Base-by-base conservation (phyloP, 2,113 vertebrate genomes). In the Menura novaehollandiae region DNA sequence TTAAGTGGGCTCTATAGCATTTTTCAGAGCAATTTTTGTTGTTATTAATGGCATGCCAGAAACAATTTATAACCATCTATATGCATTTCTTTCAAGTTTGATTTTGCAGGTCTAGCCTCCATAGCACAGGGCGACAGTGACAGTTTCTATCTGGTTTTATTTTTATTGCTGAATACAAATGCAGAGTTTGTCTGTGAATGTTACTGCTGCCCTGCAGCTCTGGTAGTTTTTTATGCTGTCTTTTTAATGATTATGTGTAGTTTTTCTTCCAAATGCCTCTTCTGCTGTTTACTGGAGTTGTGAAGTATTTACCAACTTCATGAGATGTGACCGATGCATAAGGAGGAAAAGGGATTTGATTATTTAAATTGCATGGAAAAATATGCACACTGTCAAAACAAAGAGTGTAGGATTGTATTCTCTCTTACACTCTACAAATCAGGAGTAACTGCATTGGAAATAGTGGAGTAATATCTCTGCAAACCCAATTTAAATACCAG, bases 81-180 rank as follows among this genome's bases (percentile, higher is more conserved):
- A 11, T 59, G 68, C 82, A 75, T 83, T 97, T 96, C 85, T 96
- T 93, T 90, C 64, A 59, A 89, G 74, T 91, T 91, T 90, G 88
- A 41, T 94, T 97, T 78, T 93, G 75, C 66, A 93, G 62, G 77
- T 92, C 79, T 91, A 91, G 90, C 66, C 77, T 93, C 74, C 80
- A 35, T 60, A 88, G 93, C 88, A 76, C 83, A 74, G 26, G 81
- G 83, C 92, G n/a, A n/a, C n/a, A n/a, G 81, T 94, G 95, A 95
- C 96, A 89, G 85, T 59, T 98, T 93, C 94, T 96, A 26, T 81
- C 83, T 89, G 44, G 69, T 92, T 97, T 96, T 95, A 78, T 96
- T 97, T 97, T 93, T 89, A 63, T 79, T 95, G 85, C 84, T 88
- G 85, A 90, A 89, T 86, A 87, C 92, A 93, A 80, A 88, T 96